phyloP scores from a whole-genome alignment of 2,888 invertebrate genomes.

The Hemaris fuciformis region DNA sequence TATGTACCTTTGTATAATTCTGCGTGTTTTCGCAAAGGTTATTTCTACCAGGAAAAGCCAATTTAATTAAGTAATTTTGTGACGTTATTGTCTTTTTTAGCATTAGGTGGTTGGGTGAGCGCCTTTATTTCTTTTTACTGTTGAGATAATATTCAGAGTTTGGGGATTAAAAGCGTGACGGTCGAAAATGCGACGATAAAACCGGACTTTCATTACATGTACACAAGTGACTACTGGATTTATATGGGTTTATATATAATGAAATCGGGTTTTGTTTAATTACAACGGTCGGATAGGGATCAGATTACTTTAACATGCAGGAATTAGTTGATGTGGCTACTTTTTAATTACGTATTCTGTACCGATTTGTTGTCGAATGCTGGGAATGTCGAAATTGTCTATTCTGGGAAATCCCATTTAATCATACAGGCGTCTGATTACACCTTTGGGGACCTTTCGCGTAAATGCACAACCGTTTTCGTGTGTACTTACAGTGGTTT shows the following conservation, averaged over 20 bases:
- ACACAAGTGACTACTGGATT: slow-evolving; percentile 4
- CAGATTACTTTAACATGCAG: slow-evolving; percentile 20
- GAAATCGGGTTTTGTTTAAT: slow-evolving; percentile 13
- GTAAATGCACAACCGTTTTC: too few species aligned
- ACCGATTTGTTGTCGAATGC: slow-evolving; percentile 20
- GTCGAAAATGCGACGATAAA: slow-evolving; percentile 12
- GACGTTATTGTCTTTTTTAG: slow-evolving; percentile 10
- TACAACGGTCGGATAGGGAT: slow-evolving; percentile 16
- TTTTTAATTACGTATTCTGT: slow-evolving; percentile 33
- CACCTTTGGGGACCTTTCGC: background rate
- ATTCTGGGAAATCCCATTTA: slow-evolving; percentile 21
- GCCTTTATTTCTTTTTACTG: slow-evolving; percentile 1
- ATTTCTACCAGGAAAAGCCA: background rate
- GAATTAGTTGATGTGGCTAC: slow-evolving; percentile 24
- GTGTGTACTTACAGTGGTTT: background rate
- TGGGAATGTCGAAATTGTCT: slow-evolving; percentile 26
- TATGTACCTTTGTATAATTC: too few species aligned
- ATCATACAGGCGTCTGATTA: background rate
- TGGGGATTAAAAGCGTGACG: slow-evolving; percentile 8
- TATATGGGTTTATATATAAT: slow-evolving; percentile 8
- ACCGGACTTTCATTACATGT: slow-evolving; percentile 13
- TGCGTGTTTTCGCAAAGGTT: too few species aligned
- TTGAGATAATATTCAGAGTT: slow-evolving; percentile 8
- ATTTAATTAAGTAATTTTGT: background rate
- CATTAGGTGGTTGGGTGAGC: background rate